Percentiles rank a stretch among this genome's conserved stretches.
phyloP scores from a whole-genome alignment of 1,140 invertebrate genomes.

The Bradysia coprophila region DNA sequence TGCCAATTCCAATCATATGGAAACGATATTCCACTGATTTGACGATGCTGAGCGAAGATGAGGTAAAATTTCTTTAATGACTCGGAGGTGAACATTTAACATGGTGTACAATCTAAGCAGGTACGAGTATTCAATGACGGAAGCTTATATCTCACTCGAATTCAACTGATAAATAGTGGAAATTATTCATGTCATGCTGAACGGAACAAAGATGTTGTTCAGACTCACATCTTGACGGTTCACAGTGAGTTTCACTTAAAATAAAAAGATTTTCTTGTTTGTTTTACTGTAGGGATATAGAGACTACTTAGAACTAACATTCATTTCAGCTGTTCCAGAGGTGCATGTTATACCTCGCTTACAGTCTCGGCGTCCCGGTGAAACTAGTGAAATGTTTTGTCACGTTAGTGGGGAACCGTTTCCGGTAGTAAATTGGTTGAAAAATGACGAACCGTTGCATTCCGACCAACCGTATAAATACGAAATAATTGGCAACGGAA shows the following conservation, averaged over 20 bases:
- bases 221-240: constrained; percentile 56
- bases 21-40: constrained; percentile 46
- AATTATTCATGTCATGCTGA: constrained; percentile 68
- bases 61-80: too few species aligned
- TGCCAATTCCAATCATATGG: constrained; percentile 56
- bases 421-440: constrained; percentile 48
- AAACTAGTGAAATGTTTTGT: constrained; percentile 46
- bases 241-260: constrained; percentile 40
- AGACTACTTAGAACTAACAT: too few species aligned
- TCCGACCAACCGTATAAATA: constrained; percentile 35
- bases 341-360: constrained; percentile 47
- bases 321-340: constrained; percentile 38
- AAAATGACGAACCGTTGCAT: constrained; percentile 47
- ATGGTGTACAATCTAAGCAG: constrained; percentile 13
- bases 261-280: too few species aligned
- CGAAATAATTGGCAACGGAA: constrained; percentile 48
- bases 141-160: constrained; percentile 52
- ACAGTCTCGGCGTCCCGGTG: constrained; percentile 42
- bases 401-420: constrained; percentile 51
- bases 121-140: constrained; percentile 52
- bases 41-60: constrained; percentile 39
- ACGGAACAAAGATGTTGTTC: constrained; percentile 51
- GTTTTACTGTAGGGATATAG: too few species aligned
- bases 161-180: constrained; percentile 57
- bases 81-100: too few species aligned